phyloP scores from a whole-genome alignment of 92 coral and sea anemone genomes.

The Porites divaricata region DNA sequence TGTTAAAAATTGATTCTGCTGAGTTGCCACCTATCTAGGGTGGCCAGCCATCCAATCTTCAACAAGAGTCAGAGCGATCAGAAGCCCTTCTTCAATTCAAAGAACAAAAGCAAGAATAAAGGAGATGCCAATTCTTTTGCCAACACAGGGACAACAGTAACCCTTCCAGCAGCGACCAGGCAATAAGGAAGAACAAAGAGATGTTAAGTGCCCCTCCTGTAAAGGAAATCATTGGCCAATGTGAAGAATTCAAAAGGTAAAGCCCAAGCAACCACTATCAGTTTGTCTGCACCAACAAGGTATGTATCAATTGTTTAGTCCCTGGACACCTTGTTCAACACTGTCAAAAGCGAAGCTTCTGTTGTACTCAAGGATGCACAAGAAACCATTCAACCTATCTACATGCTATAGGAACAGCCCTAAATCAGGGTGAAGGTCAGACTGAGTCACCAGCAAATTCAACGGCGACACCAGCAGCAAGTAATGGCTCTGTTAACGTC shows the following conservation, averaged over 20 bases:
- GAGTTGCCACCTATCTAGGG: too few relatives aligned
- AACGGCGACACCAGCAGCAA: background rate
- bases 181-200: background rate
- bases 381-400: constrained; percentile 30
- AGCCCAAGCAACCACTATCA: constrained; percentile 30
- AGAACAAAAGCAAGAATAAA: background rate
- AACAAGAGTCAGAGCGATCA: constrained; percentile 17
- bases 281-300: constrained; percentile 43
- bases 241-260: constrained; percentile 33
- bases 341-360: constrained; percentile 61
- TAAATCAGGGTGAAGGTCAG: background rate
- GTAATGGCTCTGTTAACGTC: constrained; percentile 4
- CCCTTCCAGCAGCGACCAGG: background rate
- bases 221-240: constrained; percentile 50
- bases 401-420: background rate
- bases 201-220: constrained; percentile 54
- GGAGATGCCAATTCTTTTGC: background rate
- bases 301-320: constrained; percentile 63
- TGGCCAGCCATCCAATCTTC: constrained; percentile 36
- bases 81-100: background rate
- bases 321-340: constrained; percentile 47
- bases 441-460: too few relatives aligned
- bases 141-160: background rate
- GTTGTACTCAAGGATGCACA: constrained; percentile 59
- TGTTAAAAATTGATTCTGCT: too few relatives aligned